phyloP scores from a whole-genome alignment of 2,888 invertebrate genomes.

The Orchesellides sinensis region DNA sequence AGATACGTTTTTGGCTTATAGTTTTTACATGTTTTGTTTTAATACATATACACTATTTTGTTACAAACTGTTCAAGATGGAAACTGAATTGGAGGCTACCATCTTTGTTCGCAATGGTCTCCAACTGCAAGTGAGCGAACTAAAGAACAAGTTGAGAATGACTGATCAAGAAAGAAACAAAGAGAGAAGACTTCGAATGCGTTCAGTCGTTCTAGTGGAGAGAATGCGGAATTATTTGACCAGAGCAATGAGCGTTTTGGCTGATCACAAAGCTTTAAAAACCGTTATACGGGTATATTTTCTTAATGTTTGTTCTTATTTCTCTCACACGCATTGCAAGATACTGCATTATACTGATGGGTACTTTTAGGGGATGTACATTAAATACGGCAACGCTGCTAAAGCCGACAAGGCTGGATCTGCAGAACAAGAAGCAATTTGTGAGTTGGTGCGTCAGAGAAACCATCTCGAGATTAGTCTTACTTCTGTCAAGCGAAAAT shows the following conservation, averaged over 20 bases:
- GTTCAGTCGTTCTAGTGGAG: conserved; percentile 78
- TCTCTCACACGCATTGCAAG: too few species aligned
- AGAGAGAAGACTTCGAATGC: conserved; percentile 82
- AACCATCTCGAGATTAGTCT: conserved; percentile 87
- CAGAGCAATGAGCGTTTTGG: conserved; percentile 86
- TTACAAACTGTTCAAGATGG: conserved; percentile 80
- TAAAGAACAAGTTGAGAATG: conserved; percentile 86
- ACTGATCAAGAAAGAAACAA: conserved; percentile 84
- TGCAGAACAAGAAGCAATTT: conserved; percentile 74
- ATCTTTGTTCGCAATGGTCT: conserved; percentile 76
- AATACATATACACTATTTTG: neutral
- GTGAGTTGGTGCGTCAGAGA: conserved; percentile 85
- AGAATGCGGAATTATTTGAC: conserved; percentile 90
- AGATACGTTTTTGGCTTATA: too few species aligned
- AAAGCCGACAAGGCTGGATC: conserved; percentile 68
- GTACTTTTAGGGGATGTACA: conserved; percentile 66
- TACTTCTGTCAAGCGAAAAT: conserved; percentile 79
- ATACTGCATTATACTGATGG: too few species aligned
- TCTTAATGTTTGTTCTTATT: too few species aligned
- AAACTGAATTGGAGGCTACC: conserved; percentile 84
- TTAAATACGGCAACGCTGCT: conserved; percentile 72
- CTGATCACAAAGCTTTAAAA: conserved; percentile 83
- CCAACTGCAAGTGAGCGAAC: conserved; percentile 86
- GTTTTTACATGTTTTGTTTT: neutral
- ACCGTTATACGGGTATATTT: neutral